phyloP scores from a whole-genome alignment of 1,140 invertebrate genomes.

The Akabosia matsudoensis region DNA sequence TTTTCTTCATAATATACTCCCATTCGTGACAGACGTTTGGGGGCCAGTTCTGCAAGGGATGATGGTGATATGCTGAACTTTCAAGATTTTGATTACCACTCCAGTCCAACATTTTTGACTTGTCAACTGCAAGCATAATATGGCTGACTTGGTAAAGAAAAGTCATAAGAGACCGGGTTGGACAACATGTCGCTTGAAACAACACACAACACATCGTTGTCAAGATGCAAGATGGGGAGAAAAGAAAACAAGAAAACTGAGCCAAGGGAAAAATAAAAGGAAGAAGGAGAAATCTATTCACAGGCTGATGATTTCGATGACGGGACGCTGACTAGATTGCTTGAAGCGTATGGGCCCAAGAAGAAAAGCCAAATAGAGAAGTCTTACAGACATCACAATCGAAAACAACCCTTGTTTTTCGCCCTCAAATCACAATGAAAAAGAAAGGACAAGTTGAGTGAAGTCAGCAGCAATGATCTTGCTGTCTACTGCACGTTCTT shows the following conservation, averaged over 20 bases:
- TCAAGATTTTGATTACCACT: background rate
- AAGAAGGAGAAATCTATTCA: background rate
- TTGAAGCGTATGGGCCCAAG: background rate
- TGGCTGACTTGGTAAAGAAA: background rate
- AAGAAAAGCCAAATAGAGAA: background rate
- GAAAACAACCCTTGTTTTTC: background rate
- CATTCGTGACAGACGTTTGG: no score
- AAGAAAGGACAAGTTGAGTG: background rate
- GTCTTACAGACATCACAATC: background rate
- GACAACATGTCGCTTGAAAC: background rate
- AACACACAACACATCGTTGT: background rate
- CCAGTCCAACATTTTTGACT: background rate
- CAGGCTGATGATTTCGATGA: constrained; percentile 1
- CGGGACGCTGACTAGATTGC: background rate
- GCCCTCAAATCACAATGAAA: background rate
- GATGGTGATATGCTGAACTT: no score
- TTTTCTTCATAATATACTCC: no score
- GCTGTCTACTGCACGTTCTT: background rate
- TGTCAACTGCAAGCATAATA: constrained; percentile 11
- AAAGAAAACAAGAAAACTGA: background rate
- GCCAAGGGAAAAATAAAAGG: background rate
- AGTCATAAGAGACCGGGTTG: background rate
- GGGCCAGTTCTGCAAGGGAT: no score
- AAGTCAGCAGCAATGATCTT: background rate
- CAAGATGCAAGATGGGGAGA: background rate